These are phyloP conservation scores for Ophioninae sp. DNA, from an alignment of 2,888 invertebrate genomes.

Conservation along the genomic window DNA sequence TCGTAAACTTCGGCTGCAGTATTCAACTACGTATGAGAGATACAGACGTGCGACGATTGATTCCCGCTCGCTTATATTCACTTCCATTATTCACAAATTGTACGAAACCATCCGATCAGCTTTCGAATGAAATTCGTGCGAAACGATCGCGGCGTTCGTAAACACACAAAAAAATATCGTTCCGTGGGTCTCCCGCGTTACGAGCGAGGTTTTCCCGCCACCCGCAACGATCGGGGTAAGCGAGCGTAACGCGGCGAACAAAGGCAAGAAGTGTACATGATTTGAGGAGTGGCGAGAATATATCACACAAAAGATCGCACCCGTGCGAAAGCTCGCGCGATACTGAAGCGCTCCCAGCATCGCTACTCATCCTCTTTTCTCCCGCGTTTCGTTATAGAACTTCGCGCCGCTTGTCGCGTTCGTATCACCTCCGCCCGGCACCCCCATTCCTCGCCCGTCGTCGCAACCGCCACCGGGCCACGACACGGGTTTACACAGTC, in stretches of 20 bases:
- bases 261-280: background rate
- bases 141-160: background rate
- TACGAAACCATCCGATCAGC: background rate
- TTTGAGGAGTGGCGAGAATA: background rate
- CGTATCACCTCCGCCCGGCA: background rate
- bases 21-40: background rate
- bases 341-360: conserved; percentile 42
- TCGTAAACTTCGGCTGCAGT: background rate
- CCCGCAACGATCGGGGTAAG: background rate
- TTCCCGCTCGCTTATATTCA: background rate
- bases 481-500: conserved; percentile 25
- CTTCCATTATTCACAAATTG: background rate
- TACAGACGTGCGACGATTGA: background rate
- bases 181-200: background rate
- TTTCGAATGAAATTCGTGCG: background rate
- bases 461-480: background rate
- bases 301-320: background rate
- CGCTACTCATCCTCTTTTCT: conserved; percentile 41
- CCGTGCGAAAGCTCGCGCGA: conserved; percentile 40
- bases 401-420: conserved; percentile 3
- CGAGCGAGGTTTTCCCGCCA: conserved; percentile 23
- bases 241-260: conserved; percentile 1
- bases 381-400: conserved; percentile 32
- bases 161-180: background rate
- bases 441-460: background rate